phyloP scores from a whole-genome alignment of 2,888 invertebrate species.

The Mesorhabditis sp. region DNA sequence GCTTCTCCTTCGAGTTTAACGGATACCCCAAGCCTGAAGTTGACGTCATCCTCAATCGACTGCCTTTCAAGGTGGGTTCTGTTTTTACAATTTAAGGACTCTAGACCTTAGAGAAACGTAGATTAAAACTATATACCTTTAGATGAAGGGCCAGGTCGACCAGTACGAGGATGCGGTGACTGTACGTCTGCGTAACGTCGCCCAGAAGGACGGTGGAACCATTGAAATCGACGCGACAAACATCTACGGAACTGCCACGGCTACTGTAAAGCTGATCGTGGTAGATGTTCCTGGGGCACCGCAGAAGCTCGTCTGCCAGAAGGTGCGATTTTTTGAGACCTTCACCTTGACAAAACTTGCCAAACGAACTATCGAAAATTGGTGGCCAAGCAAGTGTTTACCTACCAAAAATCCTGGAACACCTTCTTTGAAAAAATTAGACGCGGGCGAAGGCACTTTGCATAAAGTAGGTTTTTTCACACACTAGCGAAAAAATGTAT shows the following conservation, averaged over 20 bases:
- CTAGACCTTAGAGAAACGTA: background rate
- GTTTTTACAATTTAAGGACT: background rate
- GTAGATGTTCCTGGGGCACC: constrained; percentile 14
- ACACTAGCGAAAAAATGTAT: too few relatives aligned
- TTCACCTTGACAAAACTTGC: too few relatives aligned
- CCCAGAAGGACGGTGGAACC: constrained; percentile 7
- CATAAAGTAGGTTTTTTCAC: too few relatives aligned
- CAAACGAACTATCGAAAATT: too few relatives aligned
- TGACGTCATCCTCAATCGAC: constrained; percentile 13
- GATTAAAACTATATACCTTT: background rate
- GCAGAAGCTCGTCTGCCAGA: background rate
- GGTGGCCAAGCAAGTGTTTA: too few relatives aligned
- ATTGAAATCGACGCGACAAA: constrained; percentile 11
- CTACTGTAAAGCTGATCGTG: constrained; percentile 10
- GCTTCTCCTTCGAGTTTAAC: constrained; percentile 7
- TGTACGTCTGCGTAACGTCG: constrained; percentile 7
- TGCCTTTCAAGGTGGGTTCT: background rate
- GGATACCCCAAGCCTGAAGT: constrained; percentile 12
- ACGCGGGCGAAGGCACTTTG: too few relatives aligned
- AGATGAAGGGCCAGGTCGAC: constrained; percentile 10
- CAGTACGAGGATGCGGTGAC: constrained; percentile 14
- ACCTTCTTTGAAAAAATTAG: too few relatives aligned
- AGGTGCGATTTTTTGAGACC: background rate
- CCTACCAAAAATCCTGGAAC: too few relatives aligned
- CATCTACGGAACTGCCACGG: background rate